phyloP scores from a whole-genome alignment of 2,113 vertebrate genomes.

The Osmerus eperlanus region DNA sequence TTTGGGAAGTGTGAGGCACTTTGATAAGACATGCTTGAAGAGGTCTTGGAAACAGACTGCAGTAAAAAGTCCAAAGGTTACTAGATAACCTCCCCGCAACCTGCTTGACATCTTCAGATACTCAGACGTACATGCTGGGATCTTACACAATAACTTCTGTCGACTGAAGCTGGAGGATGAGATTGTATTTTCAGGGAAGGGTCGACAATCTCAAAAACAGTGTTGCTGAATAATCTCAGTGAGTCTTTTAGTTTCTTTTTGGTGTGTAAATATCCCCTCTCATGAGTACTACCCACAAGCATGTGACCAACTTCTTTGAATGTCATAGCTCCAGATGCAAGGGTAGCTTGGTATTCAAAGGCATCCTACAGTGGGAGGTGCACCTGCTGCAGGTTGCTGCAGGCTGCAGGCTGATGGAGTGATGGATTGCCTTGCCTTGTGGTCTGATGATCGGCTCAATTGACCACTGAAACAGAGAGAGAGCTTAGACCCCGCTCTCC shows the following conservation, averaged over 20 bases:
- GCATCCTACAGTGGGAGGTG: neutral
- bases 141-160: too few relatives aligned
- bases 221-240: too few relatives aligned
- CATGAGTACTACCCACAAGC: too few relatives aligned
- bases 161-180: too few relatives aligned
- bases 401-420: constrained; percentile 5
- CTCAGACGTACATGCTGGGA: neutral
- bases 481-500: neutral
- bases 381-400: too few relatives aligned
- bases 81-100: constrained; percentile 46
- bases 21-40: constrained; percentile 55
- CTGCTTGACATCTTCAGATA: constrained; percentile 36
- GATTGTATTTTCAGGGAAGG: too few relatives aligned
- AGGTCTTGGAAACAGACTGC: constrained; percentile 30
- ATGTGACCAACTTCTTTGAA: too few relatives aligned
- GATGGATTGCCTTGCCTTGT: constrained; percentile 43
- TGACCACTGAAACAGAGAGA: constrained; percentile 50
- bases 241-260: too few relatives aligned
- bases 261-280: too few relatives aligned
- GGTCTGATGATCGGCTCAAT: constrained; percentile 47
- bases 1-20: constrained; percentile 21
- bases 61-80: constrained; percentile 25
- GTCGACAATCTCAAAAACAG: too few relatives aligned
- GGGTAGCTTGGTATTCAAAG: neutral
- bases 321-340: neutral